phyloP scores from a whole-genome alignment of 2,113 vertebrate species.

The Syrmaticus mikado region DNA sequence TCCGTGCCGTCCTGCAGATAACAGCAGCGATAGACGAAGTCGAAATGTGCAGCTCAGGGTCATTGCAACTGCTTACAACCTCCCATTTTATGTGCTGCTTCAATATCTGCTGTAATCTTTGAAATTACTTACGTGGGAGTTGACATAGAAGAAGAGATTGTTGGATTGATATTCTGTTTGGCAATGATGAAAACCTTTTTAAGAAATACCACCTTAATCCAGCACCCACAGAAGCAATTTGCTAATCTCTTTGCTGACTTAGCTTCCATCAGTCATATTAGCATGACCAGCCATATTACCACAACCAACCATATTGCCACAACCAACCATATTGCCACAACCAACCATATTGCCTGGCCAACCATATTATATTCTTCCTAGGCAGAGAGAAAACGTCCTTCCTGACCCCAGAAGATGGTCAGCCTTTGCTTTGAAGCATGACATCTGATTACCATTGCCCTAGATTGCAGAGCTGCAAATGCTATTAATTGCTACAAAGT shows the following conservation, averaged over 20 bases:
- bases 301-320: conserved; percentile 1
- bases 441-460: conserved; percentile 55
- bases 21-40: background rate
- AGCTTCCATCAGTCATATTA: conserved; percentile 37
- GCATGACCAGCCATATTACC: conserved; percentile 10
- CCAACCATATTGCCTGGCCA: background rate
- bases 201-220: conserved; percentile 52
- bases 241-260: conserved; percentile 69
- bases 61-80: background rate
- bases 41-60: conserved; percentile 24
- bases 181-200: conserved; percentile 61
- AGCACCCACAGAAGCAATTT: conserved; percentile 66
- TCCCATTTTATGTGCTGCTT: conserved; percentile 9
- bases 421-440: conserved; percentile 18
- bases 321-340: background rate
- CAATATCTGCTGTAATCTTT: conserved; percentile 49
- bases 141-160: conserved; percentile 57
- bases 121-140: conserved; percentile 62
- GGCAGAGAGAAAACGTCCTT: conserved; percentile 37
- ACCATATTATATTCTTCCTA: conserved; percentile 2
- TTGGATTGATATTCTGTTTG: conserved; percentile 60
- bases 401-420: conserved; percentile 38
- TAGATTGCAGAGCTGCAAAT: conserved; percentile 45
- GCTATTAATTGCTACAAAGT: conserved; percentile 56
- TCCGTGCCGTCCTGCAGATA: background rate